Base-by-base conservation (phyloP, 2,797 vertebrate species). In the Sternarchorhynchus goeldii region DNA sequence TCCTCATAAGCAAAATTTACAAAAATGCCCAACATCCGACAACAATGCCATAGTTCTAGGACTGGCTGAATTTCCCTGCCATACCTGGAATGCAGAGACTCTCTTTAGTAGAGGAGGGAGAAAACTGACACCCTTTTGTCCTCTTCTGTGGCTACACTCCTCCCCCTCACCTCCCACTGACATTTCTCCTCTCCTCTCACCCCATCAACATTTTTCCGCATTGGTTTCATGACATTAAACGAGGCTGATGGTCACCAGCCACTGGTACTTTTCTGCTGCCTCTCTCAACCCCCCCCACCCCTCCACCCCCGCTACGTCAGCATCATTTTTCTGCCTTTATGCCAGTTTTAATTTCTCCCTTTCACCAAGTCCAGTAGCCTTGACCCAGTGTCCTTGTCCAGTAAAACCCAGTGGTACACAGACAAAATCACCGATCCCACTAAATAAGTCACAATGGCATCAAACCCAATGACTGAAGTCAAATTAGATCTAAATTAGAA, bases 191-290 rank as follows among this genome's bases (percentile, higher is more conserved):
- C 45, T 69, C 29, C 64, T 66, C 32, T 60, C 79, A 60, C 72
- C 21, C 25, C 70, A 78, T 81, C 80, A 84, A 75, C 78, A 71
- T 77, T 79, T 74, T 81, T 66, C 20, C 59, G 60, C 53, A 45
- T 69, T 21, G 57, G 45, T 76, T 78, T 34, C 45, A 10, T 20
- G n/a, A 3, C 17, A 50, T 32, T 34, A 55, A 34, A 10, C 1
- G 25, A 60, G 5, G 53, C 29, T 82, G 53, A 16, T 65, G 55
- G 69, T 34, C 70, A 73, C 1, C 31, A 55, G 62, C 29, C 29
- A 66, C 63, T 14, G n/a, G 36, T 60, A 29, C 10, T 41, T 73
- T 76, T 79, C 41, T 17, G 67, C 75, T 70, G 58, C 45, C 45
- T 62, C 74, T 39, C 31, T 74, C 77, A 57, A 17, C 73, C 57